phyloP scores from a whole-genome alignment of 2,113 vertebrate species.

The Heterochromis multidens region DNA sequence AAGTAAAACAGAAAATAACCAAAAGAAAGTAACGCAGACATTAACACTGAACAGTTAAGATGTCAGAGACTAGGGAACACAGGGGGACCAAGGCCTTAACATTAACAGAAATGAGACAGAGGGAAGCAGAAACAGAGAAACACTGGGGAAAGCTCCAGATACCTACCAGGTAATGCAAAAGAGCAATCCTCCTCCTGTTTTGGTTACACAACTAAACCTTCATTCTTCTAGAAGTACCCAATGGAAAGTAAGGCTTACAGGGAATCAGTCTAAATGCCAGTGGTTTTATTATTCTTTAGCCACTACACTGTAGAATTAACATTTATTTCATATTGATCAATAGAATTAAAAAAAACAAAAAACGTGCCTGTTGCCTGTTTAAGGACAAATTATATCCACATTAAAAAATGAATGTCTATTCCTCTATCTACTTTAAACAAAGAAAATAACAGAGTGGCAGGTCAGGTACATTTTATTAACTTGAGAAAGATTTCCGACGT shows the following conservation, averaged over 20 bases:
- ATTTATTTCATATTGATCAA: neutral
- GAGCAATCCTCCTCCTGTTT: neutral
- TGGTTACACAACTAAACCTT: neutral
- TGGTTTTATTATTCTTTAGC: neutral
- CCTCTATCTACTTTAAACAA: neutral
- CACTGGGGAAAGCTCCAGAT: neutral
- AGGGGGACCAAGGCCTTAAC: too few species aligned
- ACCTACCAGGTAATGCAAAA: neutral
- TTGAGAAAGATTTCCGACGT: neutral
- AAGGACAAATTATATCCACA: neutral
- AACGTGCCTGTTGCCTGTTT: neutral
- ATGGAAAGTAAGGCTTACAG: neutral
- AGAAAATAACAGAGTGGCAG: neutral
- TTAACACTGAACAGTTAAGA: too few species aligned
- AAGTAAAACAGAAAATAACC: too few species aligned
- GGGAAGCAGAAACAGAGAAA: neutral
- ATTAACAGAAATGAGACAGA: too few species aligned
- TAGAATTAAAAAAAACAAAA: neutral
- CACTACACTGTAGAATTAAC: neutral
- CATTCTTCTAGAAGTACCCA: neutral
- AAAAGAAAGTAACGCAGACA: too few species aligned
- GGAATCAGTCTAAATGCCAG: neutral
- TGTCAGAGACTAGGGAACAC: too few species aligned
- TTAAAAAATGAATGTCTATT: neutral
- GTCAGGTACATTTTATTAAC: neutral